Evolutionary conservation across 1,140 invertebrate genomes (phyloP).

Genomic region (Meloidogyne exigua): DNA sequence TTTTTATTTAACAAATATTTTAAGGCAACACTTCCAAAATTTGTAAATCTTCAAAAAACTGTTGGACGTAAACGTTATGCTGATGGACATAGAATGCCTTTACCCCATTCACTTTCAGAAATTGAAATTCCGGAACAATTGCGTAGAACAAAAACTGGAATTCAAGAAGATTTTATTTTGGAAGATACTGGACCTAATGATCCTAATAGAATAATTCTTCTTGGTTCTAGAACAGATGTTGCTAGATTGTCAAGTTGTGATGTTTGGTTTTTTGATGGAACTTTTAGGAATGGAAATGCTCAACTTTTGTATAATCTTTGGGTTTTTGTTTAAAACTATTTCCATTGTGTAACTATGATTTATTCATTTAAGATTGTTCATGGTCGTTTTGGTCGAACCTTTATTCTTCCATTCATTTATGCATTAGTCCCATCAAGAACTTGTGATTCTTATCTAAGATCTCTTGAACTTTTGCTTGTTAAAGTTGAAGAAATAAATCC

Average conservation of each 20-base stretch:
- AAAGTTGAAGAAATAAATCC: conserved; percentile 10
- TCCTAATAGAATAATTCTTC: conserved; percentile 8
- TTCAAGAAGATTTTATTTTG: conserved; percentile 15
- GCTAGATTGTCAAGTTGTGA: conserved; percentile 7
- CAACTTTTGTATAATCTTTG: conserved; percentile 9
- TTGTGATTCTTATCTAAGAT: not conserved
- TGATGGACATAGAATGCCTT: not conserved
- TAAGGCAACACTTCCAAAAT: conserved; percentile 11
- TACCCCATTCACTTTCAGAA: conserved; percentile 11
- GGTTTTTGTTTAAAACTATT: not conserved
- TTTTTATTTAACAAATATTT: not conserved
- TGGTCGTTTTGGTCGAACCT: not conserved
- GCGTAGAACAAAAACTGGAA: not conserved
- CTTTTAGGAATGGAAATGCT: not conserved
- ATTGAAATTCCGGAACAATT: conserved; percentile 12
- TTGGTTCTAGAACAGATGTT: conserved; percentile 10
- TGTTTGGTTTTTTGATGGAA: conserved; percentile 1
- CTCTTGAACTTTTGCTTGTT: not conserved
- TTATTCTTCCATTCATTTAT: conserved; percentile 11
- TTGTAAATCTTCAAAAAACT: conserved; percentile 14
- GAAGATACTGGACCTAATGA: not conserved
- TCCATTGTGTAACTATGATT: too few species aligned
- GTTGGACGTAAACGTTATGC: conserved; percentile 1
- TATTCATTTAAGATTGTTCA: not conserved
- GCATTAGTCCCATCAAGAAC: conserved; percentile 2